Percentiles rank a stretch among this genome's conserved stretches.
These are phyloP conservation scores for Frankliniella intonsa DNA, from an alignment of 2,888 invertebrate species.

Conservation along the genomic window DNA sequence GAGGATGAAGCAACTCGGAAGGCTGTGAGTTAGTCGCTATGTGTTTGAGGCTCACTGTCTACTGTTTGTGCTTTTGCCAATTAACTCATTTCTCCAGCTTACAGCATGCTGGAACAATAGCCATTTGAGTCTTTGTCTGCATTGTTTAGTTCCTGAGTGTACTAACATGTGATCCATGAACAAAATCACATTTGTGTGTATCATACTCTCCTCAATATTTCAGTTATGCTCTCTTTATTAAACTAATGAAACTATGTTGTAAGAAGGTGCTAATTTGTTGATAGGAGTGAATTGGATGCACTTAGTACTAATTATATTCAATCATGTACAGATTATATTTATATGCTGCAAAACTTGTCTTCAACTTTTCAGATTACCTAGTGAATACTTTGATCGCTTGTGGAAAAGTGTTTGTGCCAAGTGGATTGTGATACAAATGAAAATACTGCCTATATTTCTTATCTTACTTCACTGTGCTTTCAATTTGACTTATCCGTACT, in stretches of 20 bases:
- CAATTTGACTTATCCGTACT: slow-evolving; percentile 28
- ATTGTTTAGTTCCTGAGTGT: background rate
- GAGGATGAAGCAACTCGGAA: slow-evolving; percentile 35
- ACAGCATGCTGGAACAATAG: background rate
- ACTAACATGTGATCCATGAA: background rate
- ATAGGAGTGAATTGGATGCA: no score
- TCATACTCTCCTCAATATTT: no score
- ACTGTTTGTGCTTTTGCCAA: background rate
- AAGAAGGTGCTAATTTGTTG: no score
- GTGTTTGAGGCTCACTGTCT: slow-evolving; percentile 12
- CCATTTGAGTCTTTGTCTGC: background rate
- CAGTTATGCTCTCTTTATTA: background rate
- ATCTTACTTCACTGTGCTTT: slow-evolving; percentile 33
- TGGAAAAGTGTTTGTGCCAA: slow-evolving; percentile 31
- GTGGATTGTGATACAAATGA: slow-evolving; percentile 16
- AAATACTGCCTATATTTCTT: slow-evolving; percentile 32
- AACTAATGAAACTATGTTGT: no score
- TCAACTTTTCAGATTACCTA: background rate
- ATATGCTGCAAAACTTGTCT: background rate
- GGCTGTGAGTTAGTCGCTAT: slow-evolving; percentile 36
- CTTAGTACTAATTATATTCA: no score
- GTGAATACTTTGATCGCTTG: slow-evolving; percentile 15
- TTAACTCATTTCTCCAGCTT: background rate
- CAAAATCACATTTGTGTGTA: background rate
- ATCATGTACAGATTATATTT: no score